Evolutionary conservation across 2,797 vertebrate species (phyloP).

Genomic region (Cheirogaleus major): DNA sequence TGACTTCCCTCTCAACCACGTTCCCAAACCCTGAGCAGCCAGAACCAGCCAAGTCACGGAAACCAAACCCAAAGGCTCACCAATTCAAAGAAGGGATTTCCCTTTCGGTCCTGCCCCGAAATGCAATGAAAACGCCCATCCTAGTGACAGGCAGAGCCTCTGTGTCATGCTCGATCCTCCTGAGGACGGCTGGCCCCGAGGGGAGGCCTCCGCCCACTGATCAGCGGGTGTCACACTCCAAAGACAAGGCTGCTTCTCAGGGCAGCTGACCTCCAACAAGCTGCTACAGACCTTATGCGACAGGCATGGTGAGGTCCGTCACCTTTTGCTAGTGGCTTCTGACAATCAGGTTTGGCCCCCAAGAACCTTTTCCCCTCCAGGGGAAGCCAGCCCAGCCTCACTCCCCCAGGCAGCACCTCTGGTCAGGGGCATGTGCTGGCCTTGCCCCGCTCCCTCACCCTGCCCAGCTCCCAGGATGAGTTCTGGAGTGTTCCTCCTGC

Average conservation of each 20-base stretch:
- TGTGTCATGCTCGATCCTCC: background rate
- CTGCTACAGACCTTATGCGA: background rate
- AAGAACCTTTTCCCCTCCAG: background rate
- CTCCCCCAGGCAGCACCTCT: background rate
- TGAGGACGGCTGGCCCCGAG: accelerated
- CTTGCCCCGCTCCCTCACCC: background rate
- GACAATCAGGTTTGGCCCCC: background rate
- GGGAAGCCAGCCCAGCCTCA: background rate
- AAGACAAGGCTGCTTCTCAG: background rate
- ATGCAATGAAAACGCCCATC: background rate
- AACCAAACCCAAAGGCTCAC: background rate
- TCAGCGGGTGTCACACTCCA: no score
- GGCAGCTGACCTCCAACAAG: background rate
- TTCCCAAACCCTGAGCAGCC: background rate
- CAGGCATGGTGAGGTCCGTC: accelerated
- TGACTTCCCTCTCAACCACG: background rate
- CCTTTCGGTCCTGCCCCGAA: background rate
- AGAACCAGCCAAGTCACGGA: background rate
- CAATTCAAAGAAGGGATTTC: background rate
- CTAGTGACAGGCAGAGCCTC: background rate
- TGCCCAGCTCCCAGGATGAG: background rate
- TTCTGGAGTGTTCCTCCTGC: background rate
- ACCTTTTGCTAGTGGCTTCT: background rate
- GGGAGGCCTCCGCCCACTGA: no score
- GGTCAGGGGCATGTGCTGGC: background rate